phyloP scores from a whole-genome alignment of 2,888 invertebrate species.

The Aphidius colemani region DNA sequence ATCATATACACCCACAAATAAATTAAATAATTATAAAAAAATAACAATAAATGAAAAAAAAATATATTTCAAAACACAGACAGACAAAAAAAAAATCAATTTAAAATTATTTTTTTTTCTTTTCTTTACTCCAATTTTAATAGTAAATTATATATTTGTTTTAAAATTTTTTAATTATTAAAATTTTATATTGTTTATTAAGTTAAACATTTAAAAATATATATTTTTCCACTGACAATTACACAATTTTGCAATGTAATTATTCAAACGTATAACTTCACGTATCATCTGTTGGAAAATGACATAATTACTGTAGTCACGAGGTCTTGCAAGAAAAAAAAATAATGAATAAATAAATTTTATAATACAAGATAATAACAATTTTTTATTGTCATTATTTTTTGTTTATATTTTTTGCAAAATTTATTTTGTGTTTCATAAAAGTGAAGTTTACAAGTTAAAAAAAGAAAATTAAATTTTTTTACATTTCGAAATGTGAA shows the following conservation, averaged over 20 bases:
- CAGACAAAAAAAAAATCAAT: too few relatives aligned
- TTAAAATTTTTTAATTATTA: too few relatives aligned
- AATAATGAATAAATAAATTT: background rate
- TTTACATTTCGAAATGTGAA: constrained; percentile 12
- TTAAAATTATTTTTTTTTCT: too few relatives aligned
- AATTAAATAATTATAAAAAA: constrained; percentile 12
- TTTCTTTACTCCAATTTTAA: too few relatives aligned
- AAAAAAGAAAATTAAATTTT: background rate
- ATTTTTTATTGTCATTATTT: constrained; percentile 7
- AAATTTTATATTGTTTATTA: background rate
- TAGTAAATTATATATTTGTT: too few relatives aligned
- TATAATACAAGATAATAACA: constrained; percentile 7
- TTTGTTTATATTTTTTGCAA: background rate
- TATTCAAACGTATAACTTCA: constrained; percentile 5
- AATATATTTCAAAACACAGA: background rate
- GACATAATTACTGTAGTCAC: constrained; percentile 20
- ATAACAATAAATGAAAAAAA: background rate
- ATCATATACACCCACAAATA: constrained; percentile 24
- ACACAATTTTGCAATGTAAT: too few relatives aligned
- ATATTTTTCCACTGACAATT: too few relatives aligned
- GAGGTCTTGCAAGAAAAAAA: constrained; percentile 18
- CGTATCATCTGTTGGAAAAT: constrained; percentile 14
- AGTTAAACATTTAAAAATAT: background rate
- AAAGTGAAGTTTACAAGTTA: background rate
- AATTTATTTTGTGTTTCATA: background rate